Evolutionary conservation across 2,113 vertebrate genomes (phyloP).

Genomic region (Dolichotis patagonum): DNA sequence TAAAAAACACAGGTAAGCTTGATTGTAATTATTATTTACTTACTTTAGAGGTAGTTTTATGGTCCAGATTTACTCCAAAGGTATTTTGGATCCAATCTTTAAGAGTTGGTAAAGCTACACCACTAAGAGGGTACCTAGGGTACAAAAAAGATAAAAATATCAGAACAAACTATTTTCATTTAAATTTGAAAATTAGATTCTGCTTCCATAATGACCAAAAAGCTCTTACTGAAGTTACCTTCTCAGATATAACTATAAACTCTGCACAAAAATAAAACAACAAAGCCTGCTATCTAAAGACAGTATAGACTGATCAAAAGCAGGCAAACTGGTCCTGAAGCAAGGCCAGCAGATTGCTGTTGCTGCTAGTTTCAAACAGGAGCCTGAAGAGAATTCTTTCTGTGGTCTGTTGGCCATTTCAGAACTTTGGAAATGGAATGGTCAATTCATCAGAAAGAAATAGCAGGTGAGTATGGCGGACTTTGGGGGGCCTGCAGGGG

Average conservation of each 20-base stretch:
- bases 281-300: background rate
- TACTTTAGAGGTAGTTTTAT: conserved; percentile 95
- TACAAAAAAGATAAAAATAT: conserved; percentile 76
- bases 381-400: no score
- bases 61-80: conserved; percentile 94
- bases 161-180: conserved; percentile 64
- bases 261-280: conserved; percentile 45
- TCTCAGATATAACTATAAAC: conserved; percentile 7
- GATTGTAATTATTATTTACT: conserved; percentile 81
- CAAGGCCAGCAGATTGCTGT: no score
- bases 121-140: conserved; percentile 95
- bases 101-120: conserved; percentile 93
- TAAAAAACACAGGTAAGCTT: conserved; percentile 21
- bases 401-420: no score
- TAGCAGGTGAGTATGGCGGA: no score
- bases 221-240: background rate
- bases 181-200: conserved; percentile 64
- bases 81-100: conserved; percentile 96
- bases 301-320: background rate
- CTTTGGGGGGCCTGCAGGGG: no score
- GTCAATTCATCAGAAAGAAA: no score
- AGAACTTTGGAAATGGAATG: no score
- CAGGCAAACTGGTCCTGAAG: no score
- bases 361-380: no score
- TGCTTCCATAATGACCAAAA: conserved; percentile 36